phyloP scores from a whole-genome alignment of 2,888 invertebrate species.

The Apantesis nais region DNA sequence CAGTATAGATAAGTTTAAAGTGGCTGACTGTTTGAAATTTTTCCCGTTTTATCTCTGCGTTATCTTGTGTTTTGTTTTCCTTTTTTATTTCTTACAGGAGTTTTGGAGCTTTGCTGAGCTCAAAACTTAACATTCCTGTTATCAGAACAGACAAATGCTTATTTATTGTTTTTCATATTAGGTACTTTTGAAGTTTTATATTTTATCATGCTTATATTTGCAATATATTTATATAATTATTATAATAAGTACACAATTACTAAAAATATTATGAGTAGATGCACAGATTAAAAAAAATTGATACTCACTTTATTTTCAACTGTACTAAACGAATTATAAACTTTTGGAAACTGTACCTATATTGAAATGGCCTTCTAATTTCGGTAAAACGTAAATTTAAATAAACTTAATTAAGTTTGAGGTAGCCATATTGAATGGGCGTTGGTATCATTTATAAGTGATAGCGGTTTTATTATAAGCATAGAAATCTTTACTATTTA shows the following conservation, averaged over 20 bases:
- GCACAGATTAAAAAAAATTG: slow-evolving; percentile 7
- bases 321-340: slow-evolving; percentile 28
- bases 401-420: slow-evolving; percentile 54
- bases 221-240: slow-evolving; percentile 4
- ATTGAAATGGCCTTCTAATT: slow-evolving; percentile 58
- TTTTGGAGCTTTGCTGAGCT: background rate
- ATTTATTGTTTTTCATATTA: background rate
- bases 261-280: slow-evolving; percentile 8
- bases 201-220: background rate
- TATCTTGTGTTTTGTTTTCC: background rate
- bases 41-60: background rate
- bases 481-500: background rate
- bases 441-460: slow-evolving; percentile 38
- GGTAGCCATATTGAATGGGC: slow-evolving; percentile 41
- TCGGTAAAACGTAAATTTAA: slow-evolving; percentile 57
- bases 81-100: too few species aligned
- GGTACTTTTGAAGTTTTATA: background rate
- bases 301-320: background rate
- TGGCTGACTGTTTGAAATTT: background rate
- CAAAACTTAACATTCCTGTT: background rate
- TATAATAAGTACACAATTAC: slow-evolving; percentile 7
- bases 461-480: slow-evolving; percentile 30
- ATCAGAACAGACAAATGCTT: background rate
- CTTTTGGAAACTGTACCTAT: slow-evolving; percentile 56
- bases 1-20: too few species aligned